These are phyloP conservation scores for Caenorhabditis plicata DNA, from an alignment of 2,888 invertebrate genomes.

Conservation along the genomic window DNA sequence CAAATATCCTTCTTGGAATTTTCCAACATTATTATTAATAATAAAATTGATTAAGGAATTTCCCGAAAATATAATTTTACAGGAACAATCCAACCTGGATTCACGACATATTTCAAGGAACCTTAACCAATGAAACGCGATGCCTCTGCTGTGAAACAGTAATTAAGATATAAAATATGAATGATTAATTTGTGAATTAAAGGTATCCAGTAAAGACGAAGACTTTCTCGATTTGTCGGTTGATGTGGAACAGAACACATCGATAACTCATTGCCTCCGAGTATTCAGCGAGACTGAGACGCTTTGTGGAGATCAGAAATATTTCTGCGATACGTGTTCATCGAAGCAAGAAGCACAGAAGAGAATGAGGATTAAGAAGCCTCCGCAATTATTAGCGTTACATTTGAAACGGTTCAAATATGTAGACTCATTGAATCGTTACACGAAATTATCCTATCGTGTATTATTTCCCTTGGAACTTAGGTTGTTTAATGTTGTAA, in stretches of 20 bases:
- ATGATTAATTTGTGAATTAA: conserved; percentile 10
- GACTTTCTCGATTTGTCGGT: conserved; percentile 98
- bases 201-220: conserved; percentile 93
- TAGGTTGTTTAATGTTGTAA: conserved; percentile 92
- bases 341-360: conserved; percentile 58
- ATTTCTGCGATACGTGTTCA: conserved; percentile 50
- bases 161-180: conserved; percentile 50
- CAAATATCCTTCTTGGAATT: too few relatives aligned
- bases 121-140: conserved; percentile 95
- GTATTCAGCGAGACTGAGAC: conserved; percentile 88
- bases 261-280: conserved; percentile 94
- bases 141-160: conserved; percentile 99
- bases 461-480: conserved; percentile 98
- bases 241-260: conserved; percentile 98
- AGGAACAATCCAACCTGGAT: conserved; percentile 99
- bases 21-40: too few relatives aligned
- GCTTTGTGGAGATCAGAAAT: conserved; percentile 80
- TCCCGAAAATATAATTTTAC: too few relatives aligned
- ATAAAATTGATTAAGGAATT: too few relatives aligned
- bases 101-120: conserved; percentile 99
- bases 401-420: conserved; percentile 82
- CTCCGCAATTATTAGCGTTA: conserved; percentile 93
- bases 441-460: conserved; percentile 97
- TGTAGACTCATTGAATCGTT: conserved; percentile 95
- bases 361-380: conserved; percentile 90